Conservation (phyloP, 2,797 vertebrate species). For the Clarias laeviceps region DNA sequence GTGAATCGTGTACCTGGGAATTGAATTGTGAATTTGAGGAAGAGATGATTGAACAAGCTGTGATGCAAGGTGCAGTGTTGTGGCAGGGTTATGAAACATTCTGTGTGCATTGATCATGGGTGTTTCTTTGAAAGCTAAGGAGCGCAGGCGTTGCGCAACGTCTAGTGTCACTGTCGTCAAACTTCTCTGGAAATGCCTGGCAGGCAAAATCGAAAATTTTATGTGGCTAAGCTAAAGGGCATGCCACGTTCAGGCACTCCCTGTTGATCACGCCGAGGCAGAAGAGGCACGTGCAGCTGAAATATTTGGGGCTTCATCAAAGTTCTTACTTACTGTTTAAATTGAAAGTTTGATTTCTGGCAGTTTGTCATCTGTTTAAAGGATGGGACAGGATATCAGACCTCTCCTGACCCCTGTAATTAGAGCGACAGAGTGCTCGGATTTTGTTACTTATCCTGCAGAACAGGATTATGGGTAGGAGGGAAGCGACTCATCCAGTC, state of each 20-base stretch:
- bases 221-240: conserved; percentile 33
- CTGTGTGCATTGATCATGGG: neutral
- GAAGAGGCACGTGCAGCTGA: neutral
- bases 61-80: conserved; percentile 6
- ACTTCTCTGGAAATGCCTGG: conserved; percentile 40
- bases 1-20: neutral
- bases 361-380: neutral
- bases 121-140: conserved; percentile 40
- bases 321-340: neutral
- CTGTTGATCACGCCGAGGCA: neutral
- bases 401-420: conserved; percentile 6
- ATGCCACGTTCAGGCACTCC: conserved; percentile 20
- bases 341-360: neutral
- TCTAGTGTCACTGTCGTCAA: conserved; percentile 16
- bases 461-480: conserved; percentile 35
- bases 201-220: conserved; percentile 21
- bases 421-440: neutral
- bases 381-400: neutral
- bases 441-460: conserved; percentile 26
- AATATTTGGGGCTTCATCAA: neutral
- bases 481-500: neutral
- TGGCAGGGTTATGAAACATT: neutral
- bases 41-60: conserved; percentile 6
- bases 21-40: neutral
- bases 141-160: conserved; percentile 38